Evolutionary conservation across 1,140 invertebrate species (phyloP).

Genomic region (Dinothrombium tinctorium): DNA sequence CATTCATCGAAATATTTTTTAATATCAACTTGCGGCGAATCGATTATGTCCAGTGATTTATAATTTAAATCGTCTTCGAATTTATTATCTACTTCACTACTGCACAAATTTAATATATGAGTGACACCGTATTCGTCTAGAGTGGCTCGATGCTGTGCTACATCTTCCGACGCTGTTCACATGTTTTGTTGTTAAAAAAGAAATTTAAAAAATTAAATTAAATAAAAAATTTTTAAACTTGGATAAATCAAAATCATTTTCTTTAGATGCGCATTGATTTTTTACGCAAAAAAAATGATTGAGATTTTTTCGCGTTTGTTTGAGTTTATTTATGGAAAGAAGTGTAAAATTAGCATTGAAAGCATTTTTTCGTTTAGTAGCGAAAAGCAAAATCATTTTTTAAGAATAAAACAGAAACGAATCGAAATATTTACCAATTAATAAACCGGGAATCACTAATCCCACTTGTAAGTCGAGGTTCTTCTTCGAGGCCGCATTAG

Average conservation of each 20-base stretch:
- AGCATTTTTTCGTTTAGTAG: no score
- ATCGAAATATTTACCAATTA: constrained; percentile 11
- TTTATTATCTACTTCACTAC: constrained; percentile 16
- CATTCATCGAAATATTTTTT: constrained; percentile 18
- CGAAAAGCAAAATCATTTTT: no score
- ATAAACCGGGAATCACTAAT: constrained; percentile 10
- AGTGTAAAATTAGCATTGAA: no score
- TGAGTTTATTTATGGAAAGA: background rate
- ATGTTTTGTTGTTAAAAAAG: no score
- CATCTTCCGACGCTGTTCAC: constrained; percentile 50
- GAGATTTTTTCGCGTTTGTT: background rate
- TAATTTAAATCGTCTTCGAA: constrained; percentile 22
- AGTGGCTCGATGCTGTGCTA: constrained; percentile 31
- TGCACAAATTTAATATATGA: constrained; percentile 33
- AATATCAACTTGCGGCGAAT: constrained; percentile 17
- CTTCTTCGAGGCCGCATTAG: background rate
- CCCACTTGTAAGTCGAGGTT: constrained; percentile 14
- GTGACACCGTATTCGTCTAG: constrained; percentile 35
- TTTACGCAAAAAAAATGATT: no score
- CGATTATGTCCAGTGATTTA: constrained; percentile 19
- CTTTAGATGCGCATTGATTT: no score
- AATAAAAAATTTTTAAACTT: no score
- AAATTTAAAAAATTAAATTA: no score
- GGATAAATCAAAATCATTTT: no score
- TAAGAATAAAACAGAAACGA: no score